Base-by-base conservation (phyloP, 1,140 invertebrate genomes). In the Caerostris darwini region DNA sequence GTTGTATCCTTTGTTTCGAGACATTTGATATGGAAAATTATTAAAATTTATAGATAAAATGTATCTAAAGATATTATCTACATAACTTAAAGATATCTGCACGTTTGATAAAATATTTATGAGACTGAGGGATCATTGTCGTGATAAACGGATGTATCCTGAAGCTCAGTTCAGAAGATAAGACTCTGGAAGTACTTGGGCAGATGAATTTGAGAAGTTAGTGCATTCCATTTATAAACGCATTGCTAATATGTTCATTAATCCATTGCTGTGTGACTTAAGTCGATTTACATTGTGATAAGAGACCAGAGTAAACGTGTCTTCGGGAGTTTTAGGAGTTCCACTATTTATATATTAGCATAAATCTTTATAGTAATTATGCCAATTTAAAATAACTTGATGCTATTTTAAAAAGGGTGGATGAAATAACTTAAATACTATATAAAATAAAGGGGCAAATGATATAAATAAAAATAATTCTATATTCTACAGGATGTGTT, bases 191-290 rank as follows among this genome's bases (percentile, higher is more conserved):
- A 77, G 19, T 19, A 53, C 34, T 77, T 77, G 71, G 53, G 4
- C 7, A 77, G 71, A 77, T 50, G 14, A 50, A 50, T 77, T 53
- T n/a, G 82, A 58, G 56, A 58, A 83, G 82, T 10, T 83, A 7
- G n/a, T 56, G 56, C 7, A 58, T 56, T 83, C 54, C 7, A 5
- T 19, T 83, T 17, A 83, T n/a, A 83, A 57, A 57, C 19, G 14
- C 56, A 83, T 57, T n/a, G 82, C 53, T 83, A 83, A 83, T 83
- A 58, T 56, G 54, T 58, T 83, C 82, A 83, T 57, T 58, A 57
- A 77, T 58, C 54, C n/a, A 56, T n/a, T 34, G 56, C n/a, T 83
- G 6, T 57, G 56, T 19, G 82, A 83, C 17, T n/a, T 83, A 57
- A 83, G 8, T 54, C 56, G 82, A 14, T n/a, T 57, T 83, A 83